Evolutionary conservation across 2,113 vertebrate genomes (phyloP).

Genomic region (Brienomyrus brachyistius): DNA sequence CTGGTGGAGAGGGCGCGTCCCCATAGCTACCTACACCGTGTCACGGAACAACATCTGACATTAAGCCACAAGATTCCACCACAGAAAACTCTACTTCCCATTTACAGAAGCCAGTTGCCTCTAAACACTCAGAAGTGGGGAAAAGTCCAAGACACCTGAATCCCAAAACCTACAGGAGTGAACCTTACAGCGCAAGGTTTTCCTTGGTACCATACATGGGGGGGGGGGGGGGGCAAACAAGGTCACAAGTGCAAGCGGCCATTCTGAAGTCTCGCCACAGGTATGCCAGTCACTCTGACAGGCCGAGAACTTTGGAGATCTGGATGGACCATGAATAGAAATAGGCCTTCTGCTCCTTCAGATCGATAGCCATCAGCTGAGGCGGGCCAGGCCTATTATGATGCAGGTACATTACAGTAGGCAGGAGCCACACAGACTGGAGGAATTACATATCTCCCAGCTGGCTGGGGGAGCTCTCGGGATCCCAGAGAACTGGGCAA

Average conservation of each 20-base stretch:
- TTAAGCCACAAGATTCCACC: not conserved
- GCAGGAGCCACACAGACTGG: not conserved
- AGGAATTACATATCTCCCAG: not conserved
- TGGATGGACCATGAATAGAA: not conserved
- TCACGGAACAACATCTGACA: not conserved
- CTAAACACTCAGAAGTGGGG: not conserved
- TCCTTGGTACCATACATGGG: not conserved
- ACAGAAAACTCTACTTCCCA: not conserved
- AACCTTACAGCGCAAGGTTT: not conserved
- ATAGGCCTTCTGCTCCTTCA: not conserved
- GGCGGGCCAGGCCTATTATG: not conserved
- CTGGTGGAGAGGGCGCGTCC: not conserved
- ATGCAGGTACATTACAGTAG: not conserved
- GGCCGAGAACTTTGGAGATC: not conserved
- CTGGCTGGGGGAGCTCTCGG: not conserved
- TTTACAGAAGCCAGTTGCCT: not conserved
- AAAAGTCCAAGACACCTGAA: not conserved
- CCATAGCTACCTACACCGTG: not conserved
- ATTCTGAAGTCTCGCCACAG: not conserved
- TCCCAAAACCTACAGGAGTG: not conserved
- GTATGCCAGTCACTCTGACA: not conserved
- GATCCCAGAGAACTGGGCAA: not conserved
- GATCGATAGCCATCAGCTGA: not conserved
- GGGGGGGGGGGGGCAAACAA: not conserved
- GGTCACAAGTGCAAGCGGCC: not conserved